Evolutionary conservation across 1,140 invertebrate species (phyloP), one percentile per base, ranked within the genome.

Genomic region (Saccostrea echinata): DNA sequence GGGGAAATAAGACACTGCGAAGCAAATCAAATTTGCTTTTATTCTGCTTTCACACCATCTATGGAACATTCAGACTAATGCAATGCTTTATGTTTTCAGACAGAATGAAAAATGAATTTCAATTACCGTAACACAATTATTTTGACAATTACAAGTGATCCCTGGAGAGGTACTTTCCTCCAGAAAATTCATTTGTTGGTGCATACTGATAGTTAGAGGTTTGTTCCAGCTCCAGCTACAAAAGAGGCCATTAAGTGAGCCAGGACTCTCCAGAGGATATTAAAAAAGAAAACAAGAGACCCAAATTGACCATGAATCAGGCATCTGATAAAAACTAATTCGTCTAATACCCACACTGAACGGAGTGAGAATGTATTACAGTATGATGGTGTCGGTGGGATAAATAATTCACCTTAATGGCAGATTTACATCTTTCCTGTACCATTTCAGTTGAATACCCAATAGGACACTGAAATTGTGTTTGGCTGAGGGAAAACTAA

Each of bases 231-330:
- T 76, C 12, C 30, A 30, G 68, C 24, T 76, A 76, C 68, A 76
- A 76, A 76, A 33, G 30, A 33, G 68, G 27, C 68, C 24, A 30
- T 76, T 30, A 76, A 27, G 13, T 27, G 30, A 76, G 68, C 68
- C 27, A 16, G 30, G 68, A 35, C 27, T 76, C 68, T 76, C 68
- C 27, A 3, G 68, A 33, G 68, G 27, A 30, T 76, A 76, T 76
- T 76, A 76, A 76, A 76, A 76, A 76, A 76, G 68, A 76, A 76
- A 76, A 76, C 68, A 76, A 76, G 68, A 76, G 68, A 76, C 68
- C 68, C 68, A 76, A 76, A 76, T 76, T 30, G 68, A 76, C 68
- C 68, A 76, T 76, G 68, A 76, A 76, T 76, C 68, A 27, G 24
- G 30, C 68, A 35, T 76, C 68, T 76, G 68, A 76, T 76, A 76